These are phyloP conservation scores for Agriopis marginaria DNA, from an alignment of 2,888 invertebrate genomes.

Conservation along the genomic window DNA sequence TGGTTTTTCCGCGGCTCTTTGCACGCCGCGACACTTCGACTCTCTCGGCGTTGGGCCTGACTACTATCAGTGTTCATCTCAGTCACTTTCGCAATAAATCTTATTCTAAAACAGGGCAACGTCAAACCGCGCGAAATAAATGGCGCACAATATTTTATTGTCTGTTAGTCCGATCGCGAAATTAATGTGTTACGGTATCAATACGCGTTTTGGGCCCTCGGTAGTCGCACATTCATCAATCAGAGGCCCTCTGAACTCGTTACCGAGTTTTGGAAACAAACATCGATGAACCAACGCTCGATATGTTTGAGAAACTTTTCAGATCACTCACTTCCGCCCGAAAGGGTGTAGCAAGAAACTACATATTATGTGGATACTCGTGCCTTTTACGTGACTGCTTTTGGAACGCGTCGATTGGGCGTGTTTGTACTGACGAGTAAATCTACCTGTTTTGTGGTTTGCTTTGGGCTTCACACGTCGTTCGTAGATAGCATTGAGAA, in stretches of 20 bases:
- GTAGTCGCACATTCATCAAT: constrained; percentile 76
- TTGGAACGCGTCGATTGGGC: constrained; percentile 3
- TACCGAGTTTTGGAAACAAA: constrained; percentile 69
- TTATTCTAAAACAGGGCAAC: constrained; percentile 46
- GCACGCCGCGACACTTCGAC: neutral
- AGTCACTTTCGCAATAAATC: constrained; percentile 40
- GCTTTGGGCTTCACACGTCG: neutral
- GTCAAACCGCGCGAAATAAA: constrained; percentile 53
- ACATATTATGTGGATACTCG: constrained; percentile 34
- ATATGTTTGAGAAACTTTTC: constrained; percentile 79
- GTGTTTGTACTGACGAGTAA: constrained; percentile 7
- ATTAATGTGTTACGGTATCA: constrained; percentile 74
- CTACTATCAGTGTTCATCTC: constrained; percentile 33
- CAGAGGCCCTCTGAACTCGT: constrained; percentile 79
- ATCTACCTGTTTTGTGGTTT: neutral
- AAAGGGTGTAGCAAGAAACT: constrained; percentile 57
- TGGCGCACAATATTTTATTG: constrained; percentile 59
- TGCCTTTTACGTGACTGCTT: constrained; percentile 53
- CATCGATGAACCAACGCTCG: constrained; percentile 68
- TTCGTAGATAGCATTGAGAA: neutral
- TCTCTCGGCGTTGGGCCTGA: neutral
- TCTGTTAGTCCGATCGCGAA: constrained; percentile 56
- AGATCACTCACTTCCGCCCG: constrained; percentile 81
- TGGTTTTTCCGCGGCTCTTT: no score
- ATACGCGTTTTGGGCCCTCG: constrained; percentile 63